phyloP scores from a whole-genome alignment of 2,797 vertebrate species.

The Mus spretus region DNA sequence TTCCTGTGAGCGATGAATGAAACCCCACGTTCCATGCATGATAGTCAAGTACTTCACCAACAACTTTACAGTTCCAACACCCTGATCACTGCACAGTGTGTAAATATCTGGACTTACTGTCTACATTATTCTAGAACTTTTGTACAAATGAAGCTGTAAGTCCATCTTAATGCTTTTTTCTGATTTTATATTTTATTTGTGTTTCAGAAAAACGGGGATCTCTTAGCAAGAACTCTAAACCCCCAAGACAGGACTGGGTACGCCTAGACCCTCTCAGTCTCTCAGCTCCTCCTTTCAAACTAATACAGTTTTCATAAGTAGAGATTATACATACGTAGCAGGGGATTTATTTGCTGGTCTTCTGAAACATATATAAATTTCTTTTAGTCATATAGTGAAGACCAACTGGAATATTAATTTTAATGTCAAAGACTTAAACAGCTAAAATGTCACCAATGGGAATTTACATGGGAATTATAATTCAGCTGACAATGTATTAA shows the following conservation, averaged over 20 bases:
- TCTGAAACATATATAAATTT: constrained; percentile 6
- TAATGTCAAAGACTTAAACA: constrained; percentile 28
- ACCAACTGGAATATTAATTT: neutral
- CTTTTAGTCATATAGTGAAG: neutral
- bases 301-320: neutral
- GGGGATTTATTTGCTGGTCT: neutral
- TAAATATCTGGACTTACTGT: constrained; percentile 14
- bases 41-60: neutral
- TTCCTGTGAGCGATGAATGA: neutral
- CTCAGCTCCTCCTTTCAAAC: neutral
- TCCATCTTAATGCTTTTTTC: neutral
- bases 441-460: neutral
- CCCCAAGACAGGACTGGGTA: neutral
- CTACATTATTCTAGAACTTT: neutral
- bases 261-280: neutral
- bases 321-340: neutral
- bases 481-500: neutral
- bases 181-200: neutral
- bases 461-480: neutral
- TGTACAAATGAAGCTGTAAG: constrained; percentile 5
- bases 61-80: neutral
- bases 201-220: neutral
- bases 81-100: neutral
- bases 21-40: neutral
- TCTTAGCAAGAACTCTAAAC: constrained; percentile 1